phyloP scores from a whole-genome alignment of 2,888 invertebrate genomes.

The Rotaria magnacalcarata region DNA sequence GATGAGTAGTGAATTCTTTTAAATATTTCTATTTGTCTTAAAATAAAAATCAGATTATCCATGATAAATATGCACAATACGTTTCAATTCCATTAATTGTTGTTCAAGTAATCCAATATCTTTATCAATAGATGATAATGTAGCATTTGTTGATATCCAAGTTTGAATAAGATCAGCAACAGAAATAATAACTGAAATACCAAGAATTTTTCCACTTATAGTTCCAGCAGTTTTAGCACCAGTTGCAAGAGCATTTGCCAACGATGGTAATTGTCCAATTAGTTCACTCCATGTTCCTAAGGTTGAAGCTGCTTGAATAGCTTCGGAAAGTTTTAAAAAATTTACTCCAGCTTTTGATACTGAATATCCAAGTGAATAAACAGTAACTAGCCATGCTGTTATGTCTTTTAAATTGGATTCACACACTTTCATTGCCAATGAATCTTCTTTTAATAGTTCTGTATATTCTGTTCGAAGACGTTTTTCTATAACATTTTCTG shows the following conservation, averaged over 20 bases:
- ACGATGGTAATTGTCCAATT: slow-evolving; percentile 22
- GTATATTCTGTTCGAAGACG: slow-evolving; percentile 7
- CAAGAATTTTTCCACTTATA: slow-evolving; percentile 4
- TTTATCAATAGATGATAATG: too few species aligned
- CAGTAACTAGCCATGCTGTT: neutral
- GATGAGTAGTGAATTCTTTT: too few species aligned
- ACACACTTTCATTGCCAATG: slow-evolving; percentile 4
- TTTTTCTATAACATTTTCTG: slow-evolving; percentile 26
- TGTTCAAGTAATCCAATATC: neutral
- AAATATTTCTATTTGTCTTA: too few species aligned
- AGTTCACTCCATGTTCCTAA: neutral
- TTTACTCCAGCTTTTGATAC: slow-evolving; percentile 13
- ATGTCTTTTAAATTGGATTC: slow-evolving; percentile 35
- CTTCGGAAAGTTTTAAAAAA: neutral
- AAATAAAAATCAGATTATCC: neutral
- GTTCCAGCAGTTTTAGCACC: slow-evolving; percentile 36
- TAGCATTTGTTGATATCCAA: too few species aligned
- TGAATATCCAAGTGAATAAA: slow-evolving; percentile 24
- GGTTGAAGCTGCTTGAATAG: slow-evolving; percentile 19
- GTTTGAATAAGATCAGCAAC: slow-evolving; percentile 6
- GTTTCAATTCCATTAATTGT: slow-evolving; percentile 19
- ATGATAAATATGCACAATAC: slow-evolving; percentile 14
- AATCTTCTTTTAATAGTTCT: neutral
- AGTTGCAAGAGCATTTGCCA: neutral
- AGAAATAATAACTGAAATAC: neutral